phyloP scores from a whole-genome alignment of 92 coral and sea anemone species.

The Paragorgia papillata region DNA sequence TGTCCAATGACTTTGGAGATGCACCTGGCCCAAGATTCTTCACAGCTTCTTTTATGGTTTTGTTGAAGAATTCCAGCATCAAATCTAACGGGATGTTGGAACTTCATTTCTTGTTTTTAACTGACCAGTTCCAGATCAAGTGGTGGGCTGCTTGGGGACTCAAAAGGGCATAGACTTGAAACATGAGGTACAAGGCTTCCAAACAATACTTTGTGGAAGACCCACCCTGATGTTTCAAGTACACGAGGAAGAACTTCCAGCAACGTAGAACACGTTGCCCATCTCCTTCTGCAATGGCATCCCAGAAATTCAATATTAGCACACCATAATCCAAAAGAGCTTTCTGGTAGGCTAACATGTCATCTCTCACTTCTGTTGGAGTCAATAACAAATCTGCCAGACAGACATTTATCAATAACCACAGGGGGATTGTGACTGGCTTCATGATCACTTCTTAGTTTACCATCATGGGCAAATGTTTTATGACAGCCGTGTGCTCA shows the following conservation, averaged over 20 bases:
- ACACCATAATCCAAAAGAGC: conserved; percentile 38
- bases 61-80: conserved; percentile 22
- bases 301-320: conserved; percentile 28
- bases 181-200: conserved; percentile 75
- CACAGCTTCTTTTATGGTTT: conserved; percentile 44
- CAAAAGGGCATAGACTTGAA: conserved; percentile 65
- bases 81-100: conserved; percentile 54
- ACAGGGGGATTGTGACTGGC: conserved; percentile 50
- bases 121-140: conserved; percentile 69
- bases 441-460: conserved; percentile 44
- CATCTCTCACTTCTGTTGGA: conserved; percentile 28
- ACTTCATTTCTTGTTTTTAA: conserved; percentile 60
- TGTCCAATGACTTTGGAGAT: conserved; percentile 54
- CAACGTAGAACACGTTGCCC: conserved; percentile 63
- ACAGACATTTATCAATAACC: conserved; percentile 22
- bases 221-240: conserved; percentile 62
- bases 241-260: conserved; percentile 70
- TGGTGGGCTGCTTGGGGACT: too few relatives aligned
- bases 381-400: conserved; percentile 25
- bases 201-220: conserved; percentile 64
- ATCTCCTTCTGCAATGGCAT: conserved; percentile 70
- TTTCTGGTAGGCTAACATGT: conserved; percentile 40
- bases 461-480: conserved; percentile 59
- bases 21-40: conserved; percentile 74
- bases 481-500: conserved; percentile 48